phyloP scores from a whole-genome alignment of 2,888 invertebrate species.

The Erebia epiphron region DNA sequence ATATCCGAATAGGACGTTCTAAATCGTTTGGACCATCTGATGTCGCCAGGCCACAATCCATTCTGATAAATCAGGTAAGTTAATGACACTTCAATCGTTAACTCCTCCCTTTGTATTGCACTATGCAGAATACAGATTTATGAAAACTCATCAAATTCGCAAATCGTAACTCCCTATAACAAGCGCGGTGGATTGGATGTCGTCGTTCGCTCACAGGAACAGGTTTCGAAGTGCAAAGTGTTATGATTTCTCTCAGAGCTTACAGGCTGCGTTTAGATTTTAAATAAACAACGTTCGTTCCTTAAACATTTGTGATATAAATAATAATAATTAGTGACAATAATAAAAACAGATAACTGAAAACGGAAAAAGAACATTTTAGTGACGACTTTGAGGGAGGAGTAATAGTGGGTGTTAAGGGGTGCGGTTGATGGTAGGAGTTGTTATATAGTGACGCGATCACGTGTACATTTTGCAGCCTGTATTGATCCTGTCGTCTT shows the following conservation, averaged over 20 bases:
- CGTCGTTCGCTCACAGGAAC: slow-evolving; percentile 66
- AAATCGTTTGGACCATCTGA: no score
- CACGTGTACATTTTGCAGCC: slow-evolving; percentile 82
- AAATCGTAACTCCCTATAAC: neutral
- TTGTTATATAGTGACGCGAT: slow-evolving; percentile 81
- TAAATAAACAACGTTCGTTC: neutral
- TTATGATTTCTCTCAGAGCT: slow-evolving; percentile 33
- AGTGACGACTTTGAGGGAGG: slow-evolving; percentile 68
- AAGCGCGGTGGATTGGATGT: slow-evolving; percentile 34
- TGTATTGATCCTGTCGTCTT: slow-evolving; percentile 78
- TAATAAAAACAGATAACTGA: slow-evolving; percentile 45
- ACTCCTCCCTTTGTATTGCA: neutral
- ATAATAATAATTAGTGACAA: neutral
- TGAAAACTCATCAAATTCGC: neutral
- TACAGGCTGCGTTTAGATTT: slow-evolving; percentile 28
- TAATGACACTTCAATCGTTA: neutral
- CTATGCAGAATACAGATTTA: neutral
- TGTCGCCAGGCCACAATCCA: no score
- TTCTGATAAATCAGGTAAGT: neutral
- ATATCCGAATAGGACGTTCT: no score
- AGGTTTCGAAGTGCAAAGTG: slow-evolving; percentile 53
- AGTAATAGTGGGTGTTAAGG: slow-evolving; percentile 70
- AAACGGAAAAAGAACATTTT: slow-evolving; percentile 66
- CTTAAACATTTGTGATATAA: neutral
- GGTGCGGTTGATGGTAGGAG: slow-evolving; percentile 71